These are phyloP conservation scores for Bubalus kerabau DNA, from an alignment of 2,113 vertebrate genomes.

Conservation along the genomic window DNA sequence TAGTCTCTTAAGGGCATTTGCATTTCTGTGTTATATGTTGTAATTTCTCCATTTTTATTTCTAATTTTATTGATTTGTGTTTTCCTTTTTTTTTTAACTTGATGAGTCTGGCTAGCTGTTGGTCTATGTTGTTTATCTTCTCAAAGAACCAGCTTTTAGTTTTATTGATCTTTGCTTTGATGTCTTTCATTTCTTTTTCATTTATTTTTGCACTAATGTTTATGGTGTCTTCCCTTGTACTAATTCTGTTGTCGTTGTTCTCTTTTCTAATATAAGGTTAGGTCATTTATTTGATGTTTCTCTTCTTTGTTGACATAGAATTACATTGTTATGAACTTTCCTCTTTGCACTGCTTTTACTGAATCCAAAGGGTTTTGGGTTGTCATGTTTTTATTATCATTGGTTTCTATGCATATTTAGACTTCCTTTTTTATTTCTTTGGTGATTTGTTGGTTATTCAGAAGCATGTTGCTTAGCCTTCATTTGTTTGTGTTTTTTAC, in stretches of 20 bases:
- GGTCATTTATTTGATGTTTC: not conserved
- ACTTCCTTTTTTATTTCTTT: not conserved
- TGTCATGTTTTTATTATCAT: not conserved
- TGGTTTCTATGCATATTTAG: not conserved
- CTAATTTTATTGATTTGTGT: not conserved
- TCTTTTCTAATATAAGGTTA: not conserved
- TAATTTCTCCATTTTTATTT: not conserved
- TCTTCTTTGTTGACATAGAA: not conserved
- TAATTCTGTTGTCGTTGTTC: not conserved
- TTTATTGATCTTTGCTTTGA: not conserved
- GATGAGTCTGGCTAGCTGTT: not conserved
- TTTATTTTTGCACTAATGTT: not conserved
- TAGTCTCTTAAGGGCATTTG: not conserved
- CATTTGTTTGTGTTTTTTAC: not conserved
- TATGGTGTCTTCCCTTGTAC: not conserved
- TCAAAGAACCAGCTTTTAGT: not conserved
- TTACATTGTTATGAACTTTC: not conserved
- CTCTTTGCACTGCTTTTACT: not conserved
- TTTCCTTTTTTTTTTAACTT: not conserved
- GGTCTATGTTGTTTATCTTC: not conserved
- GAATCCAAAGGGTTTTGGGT: not conserved
- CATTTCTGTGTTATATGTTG: not conserved
- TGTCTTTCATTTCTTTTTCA: not conserved
- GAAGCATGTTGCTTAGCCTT: not conserved
- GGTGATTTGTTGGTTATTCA: not conserved